Percentiles rank a stretch among this genome's conserved stretches.
Conservation (phyloP, 2,113 vertebrate species). For the Caranx melampygus region DNA sequence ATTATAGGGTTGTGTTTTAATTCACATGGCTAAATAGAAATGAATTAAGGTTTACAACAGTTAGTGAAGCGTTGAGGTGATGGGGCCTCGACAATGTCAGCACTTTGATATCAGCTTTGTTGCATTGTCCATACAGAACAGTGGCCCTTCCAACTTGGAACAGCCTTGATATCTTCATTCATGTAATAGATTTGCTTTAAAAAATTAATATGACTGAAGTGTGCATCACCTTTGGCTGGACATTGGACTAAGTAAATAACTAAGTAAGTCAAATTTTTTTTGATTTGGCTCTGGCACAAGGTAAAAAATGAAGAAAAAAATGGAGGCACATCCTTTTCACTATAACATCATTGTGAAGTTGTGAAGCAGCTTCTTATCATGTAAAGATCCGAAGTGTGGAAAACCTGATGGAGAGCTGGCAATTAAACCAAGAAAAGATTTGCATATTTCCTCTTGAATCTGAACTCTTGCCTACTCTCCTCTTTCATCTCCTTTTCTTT, state of each 20-base stretch:
- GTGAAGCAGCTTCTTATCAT: not conserved
- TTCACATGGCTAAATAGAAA: not conserved
- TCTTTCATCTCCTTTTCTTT: slow-evolving; percentile 53
- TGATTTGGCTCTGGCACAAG: not conserved
- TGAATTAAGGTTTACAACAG: not conserved
- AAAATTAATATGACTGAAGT: not conserved
- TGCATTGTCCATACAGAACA: not conserved
- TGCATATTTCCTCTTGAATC: slow-evolving; percentile 26
- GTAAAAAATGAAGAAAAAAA: not conserved
- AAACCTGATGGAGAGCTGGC: slow-evolving; percentile 17
- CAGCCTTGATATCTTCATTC: not conserved
- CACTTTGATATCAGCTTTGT: slow-evolving; percentile 12
- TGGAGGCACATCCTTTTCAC: not conserved
- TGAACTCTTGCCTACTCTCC: not conserved
- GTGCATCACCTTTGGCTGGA: not conserved
- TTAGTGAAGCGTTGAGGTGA: not conserved
- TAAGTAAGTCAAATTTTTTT: not conserved
- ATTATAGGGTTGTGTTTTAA: not conserved
- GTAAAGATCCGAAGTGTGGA: not conserved
- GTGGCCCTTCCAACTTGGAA: not conserved
- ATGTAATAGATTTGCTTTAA: not conserved
- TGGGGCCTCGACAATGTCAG: not conserved
- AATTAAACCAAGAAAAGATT: slow-evolving; percentile 29
- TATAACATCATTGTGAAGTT: not conserved
- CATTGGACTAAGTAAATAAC: not conserved